phyloP scores from a whole-genome alignment of 2,797 vertebrate genomes.

The Sebastolobus alascanus region DNA sequence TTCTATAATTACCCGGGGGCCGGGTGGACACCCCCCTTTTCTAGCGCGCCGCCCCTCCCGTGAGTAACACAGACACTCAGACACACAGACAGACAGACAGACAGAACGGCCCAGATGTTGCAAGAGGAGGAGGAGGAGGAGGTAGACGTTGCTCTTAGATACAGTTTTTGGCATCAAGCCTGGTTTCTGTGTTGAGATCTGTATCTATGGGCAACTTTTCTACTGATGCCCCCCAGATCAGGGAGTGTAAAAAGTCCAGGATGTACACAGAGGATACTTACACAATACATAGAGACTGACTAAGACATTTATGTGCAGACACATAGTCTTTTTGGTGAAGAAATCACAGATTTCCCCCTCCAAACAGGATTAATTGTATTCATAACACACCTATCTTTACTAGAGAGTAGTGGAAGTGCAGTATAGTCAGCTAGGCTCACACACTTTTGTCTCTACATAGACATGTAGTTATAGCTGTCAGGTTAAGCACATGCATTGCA shows the following conservation, averaged over 20 bases:
- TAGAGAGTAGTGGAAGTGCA: slow-evolving; percentile 24
- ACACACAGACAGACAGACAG: slow-evolving; percentile 87
- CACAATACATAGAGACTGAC: slow-evolving; percentile 35
- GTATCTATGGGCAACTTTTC: slow-evolving; percentile 41
- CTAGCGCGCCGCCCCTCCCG: slow-evolving; percentile 90
- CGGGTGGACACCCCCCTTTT: slow-evolving; percentile 90
- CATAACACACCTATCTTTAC: slow-evolving; percentile 24
- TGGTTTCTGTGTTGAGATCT: slow-evolving; percentile 42
- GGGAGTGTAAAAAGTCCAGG: slow-evolving; percentile 19
- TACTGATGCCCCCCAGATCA: slow-evolving; percentile 41
- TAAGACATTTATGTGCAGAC: slow-evolving; percentile 26
- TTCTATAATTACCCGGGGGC: slow-evolving; percentile 91
- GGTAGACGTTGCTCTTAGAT: slow-evolving; percentile 46
- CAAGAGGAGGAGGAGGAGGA: slow-evolving; percentile 29
- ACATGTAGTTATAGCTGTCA: slow-evolving; percentile 65
- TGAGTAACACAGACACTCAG: slow-evolving; percentile 89
- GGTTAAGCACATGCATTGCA: slow-evolving; percentile 75
- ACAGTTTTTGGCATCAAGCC: slow-evolving; percentile 36
- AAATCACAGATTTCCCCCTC: slow-evolving; percentile 17
- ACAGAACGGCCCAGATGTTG: slow-evolving; percentile 64
- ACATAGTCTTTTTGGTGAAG: slow-evolving; percentile 39
- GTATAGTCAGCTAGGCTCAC: slow-evolving; percentile 49
- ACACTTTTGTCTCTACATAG: slow-evolving; percentile 36
- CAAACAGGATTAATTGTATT: slow-evolving; percentile 13
- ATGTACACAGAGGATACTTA: slow-evolving; percentile 19